phyloP scores from a whole-genome alignment of 2,888 invertebrate species.

The Xestia sexstrigata region DNA sequence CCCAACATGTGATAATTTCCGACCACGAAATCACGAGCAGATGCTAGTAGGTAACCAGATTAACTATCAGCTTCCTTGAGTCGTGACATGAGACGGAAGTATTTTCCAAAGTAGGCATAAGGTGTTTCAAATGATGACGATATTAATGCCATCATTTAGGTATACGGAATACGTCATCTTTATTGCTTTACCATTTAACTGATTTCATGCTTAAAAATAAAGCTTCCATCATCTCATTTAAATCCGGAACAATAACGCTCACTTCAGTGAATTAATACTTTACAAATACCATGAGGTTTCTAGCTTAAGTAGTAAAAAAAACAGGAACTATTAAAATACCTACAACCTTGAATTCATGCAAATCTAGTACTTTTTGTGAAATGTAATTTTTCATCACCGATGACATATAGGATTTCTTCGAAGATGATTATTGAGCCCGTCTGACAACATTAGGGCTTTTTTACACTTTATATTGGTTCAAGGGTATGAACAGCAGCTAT shows the following conservation, averaged over 20 bases:
- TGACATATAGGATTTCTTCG: not conserved
- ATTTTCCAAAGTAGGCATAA: not conserved
- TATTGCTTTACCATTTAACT: not conserved
- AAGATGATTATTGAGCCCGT: not conserved
- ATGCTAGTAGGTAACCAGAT: not conserved
- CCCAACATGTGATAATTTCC: not conserved
- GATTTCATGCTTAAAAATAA: not conserved
- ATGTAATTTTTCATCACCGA: no score
- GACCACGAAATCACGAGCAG: not conserved
- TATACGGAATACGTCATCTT: not conserved
- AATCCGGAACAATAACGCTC: not conserved
- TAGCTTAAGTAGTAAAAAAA: no score
- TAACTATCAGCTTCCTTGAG: conserved; percentile 13
- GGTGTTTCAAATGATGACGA: conserved; percentile 13
- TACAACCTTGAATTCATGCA: no score
- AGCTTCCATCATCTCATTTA: not conserved
- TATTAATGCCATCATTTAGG: conserved; percentile 15
- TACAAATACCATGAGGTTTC: no score
- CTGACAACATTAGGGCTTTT: not conserved
- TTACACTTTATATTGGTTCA: not conserved
- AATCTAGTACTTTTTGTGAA: no score
- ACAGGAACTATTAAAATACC: no score
- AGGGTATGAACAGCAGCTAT: not conserved
- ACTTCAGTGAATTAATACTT: not conserved
- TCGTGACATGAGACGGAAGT: conserved; percentile 30